Evolutionary conservation across 37 sponge, comb jelly and placozoan genomes (phyloP), one percentile per base, ranked within the genome.

Genomic region (Cliona cf. orientalis): DNA sequence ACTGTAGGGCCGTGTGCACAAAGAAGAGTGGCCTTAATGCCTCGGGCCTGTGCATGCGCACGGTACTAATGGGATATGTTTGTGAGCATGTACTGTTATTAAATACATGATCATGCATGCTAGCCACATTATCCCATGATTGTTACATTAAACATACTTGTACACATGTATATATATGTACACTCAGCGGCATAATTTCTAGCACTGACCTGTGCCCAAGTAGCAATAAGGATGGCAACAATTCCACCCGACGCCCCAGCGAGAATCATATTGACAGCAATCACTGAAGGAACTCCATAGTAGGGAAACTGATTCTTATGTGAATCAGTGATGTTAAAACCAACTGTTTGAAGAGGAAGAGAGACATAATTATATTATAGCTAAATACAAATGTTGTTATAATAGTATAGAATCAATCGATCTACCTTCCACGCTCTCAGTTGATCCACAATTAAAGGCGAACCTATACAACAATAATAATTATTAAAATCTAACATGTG

Each of bases 391-490:
- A n/a, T n/a, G n/a, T n/a, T n/a, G n/a, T n/a, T n/a, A n/a, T n/a
- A n/a, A n/a, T 28, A 23, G 7, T 25, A 11, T 28, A 63, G 65
- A 23, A 63, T 7, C 17, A 7, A 28, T 23, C 37, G 25, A 72
- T 69, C 76, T 42, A 87, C 95, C 65, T 33, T 87, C 81, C 56
- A 96, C 80, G 71, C 91, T 96, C 41, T 93, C 91, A 37, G 94
- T 88, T 59, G 97, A 91, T 0, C 97, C 97, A 74, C 97, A 96
- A 74, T 96, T 96, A 86, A 96, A 96, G 5, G 97, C 97, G 82
- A 96, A 96, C 92, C 80, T 80, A 60, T 21, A 58, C 22, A 22
- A 2, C 0, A 35, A 37, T 32, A 12, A 42, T 9, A 38, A 21
- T 35, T 21, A 66, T 12, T 4, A 40, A 35, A 66, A 35, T 19